Evolutionary conservation across 2,113 vertebrate species (phyloP), one percentile per base, ranked within the genome.

Genomic region (Enhydra lutris): DNA sequence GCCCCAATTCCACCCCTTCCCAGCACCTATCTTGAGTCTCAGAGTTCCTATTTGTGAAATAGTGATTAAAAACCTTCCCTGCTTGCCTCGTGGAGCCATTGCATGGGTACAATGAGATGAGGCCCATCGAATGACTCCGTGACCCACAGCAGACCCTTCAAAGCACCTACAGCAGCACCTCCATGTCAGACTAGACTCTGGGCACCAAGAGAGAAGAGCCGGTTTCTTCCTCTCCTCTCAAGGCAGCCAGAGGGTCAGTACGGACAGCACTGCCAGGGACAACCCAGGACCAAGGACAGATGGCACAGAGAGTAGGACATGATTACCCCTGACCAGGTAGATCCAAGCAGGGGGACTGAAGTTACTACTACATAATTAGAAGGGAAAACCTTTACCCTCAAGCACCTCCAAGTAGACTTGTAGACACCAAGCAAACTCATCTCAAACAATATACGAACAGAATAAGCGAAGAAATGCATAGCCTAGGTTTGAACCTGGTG

Each of bases 391-490:
- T 89, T 47, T 65, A 57, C 1, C 52, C 39, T 80, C 65, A 29
- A 34, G 57, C 23, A 73, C 78, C 7, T 47, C 59, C 92, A 47
- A 73, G 45, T 24, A 31, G 34, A 52, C 65, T 50, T 83, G 63
- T 18, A 52, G 57, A 73, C 71, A 21, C 34, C n/a, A 15, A 42
- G 45, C 34, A 82, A 34, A 47, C 36, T 29, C 50, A 1, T 87
- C 73, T 26, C 42, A 24, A 14, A 34, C 29, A 14, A 1, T 4
- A 0, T 0, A 34, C 0, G 17, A 47, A 45, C 12, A 8, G 57
- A 20, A 20, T 14, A 34, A 84, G 57, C 52, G 34, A 67, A 26
- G 23, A 14, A 45, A 74, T 9, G 20, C 15, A 4, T 0, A 26
- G 69, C 63, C 36, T 11, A 4, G 9, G 6, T 15, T 52, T 31